These are phyloP conservation scores for Stegostoma tigrinum DNA, from an alignment of 2,113 vertebrate genomes.

Conservation along the genomic window DNA sequence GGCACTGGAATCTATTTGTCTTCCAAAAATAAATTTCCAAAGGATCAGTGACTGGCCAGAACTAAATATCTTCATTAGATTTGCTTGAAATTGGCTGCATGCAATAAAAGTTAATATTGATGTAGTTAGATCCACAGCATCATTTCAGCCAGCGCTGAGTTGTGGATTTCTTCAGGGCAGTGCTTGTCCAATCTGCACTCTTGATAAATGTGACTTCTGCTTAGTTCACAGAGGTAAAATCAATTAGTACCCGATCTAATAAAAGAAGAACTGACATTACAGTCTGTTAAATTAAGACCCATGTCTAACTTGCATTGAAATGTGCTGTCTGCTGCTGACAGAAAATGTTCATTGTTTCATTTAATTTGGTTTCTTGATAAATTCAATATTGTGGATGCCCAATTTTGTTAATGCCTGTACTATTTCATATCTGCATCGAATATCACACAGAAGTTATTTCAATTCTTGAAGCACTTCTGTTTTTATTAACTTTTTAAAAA, in stretches of 20 bases:
- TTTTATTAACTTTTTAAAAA: neutral
- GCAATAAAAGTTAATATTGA: neutral
- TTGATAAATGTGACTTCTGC: neutral
- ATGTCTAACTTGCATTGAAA: neutral
- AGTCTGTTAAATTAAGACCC: neutral
- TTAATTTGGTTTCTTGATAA: neutral
- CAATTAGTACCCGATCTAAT: neutral
- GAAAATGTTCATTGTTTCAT: neutral
- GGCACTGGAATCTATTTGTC: neutral
- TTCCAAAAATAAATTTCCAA: neutral
- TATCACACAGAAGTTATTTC: neutral
- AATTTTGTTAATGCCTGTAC: neutral
- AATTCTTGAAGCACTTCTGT: neutral
- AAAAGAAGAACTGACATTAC: conserved; percentile 3
- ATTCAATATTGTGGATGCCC: neutral
- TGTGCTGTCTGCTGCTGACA: neutral
- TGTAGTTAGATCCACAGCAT: neutral
- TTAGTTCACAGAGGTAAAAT: neutral
- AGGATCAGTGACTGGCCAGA: neutral
- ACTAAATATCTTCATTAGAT: neutral
- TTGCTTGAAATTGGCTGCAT: neutral
- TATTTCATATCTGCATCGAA: neutral
- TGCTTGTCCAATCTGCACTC: neutral
- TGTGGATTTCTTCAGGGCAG: neutral
- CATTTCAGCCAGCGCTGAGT: neutral